A percentile compares a stretch with the other conserved stretches of the same genome.
phyloP scores from a whole-genome alignment of 2,888 invertebrate species.

The Apamea epomidion region DNA sequence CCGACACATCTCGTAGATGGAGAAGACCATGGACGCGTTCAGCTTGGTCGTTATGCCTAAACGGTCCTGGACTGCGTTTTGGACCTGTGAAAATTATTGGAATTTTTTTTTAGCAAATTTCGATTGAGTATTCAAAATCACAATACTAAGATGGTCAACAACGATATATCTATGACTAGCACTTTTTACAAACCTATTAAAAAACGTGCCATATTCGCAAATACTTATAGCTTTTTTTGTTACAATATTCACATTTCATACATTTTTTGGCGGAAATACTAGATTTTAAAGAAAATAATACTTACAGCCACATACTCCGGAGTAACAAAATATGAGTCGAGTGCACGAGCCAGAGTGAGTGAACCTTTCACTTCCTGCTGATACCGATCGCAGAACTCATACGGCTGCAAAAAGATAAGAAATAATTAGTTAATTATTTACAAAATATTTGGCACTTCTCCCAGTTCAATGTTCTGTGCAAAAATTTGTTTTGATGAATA shows the following conservation, averaged over 20 bases:
- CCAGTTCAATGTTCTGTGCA: slow-evolving; percentile 6
- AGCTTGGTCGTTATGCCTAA: slow-evolving; percentile 85
- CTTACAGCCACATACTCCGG: slow-evolving; percentile 68
- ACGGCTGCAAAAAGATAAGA: slow-evolving; percentile 74
- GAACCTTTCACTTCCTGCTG: slow-evolving; percentile 79
- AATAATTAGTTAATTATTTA: slow-evolving; percentile 5
- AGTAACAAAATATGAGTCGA: slow-evolving; percentile 72
- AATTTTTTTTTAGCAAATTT: neutral
- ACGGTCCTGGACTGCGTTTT: slow-evolving; percentile 86
- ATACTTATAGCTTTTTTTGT: neutral
- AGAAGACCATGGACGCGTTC: slow-evolving; percentile 85
- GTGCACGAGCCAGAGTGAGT: slow-evolving; percentile 70
- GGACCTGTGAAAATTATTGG: slow-evolving; percentile 72
- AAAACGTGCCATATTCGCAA: neutral
- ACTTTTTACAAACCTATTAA: neutral
- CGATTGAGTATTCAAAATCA: neutral
- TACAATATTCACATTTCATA: neutral
- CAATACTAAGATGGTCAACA: neutral
- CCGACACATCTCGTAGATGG: slow-evolving; percentile 94
- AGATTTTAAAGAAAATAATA: neutral
- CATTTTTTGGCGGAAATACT: neutral
- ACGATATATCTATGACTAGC: neutral
- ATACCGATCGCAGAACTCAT: slow-evolving; percentile 89
- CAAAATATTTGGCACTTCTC: slow-evolving; percentile 28
- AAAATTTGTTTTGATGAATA: neutral